Evolutionary conservation across 2,888 invertebrate genomes (phyloP).

Genomic region (Linyphia triangularis): DNA sequence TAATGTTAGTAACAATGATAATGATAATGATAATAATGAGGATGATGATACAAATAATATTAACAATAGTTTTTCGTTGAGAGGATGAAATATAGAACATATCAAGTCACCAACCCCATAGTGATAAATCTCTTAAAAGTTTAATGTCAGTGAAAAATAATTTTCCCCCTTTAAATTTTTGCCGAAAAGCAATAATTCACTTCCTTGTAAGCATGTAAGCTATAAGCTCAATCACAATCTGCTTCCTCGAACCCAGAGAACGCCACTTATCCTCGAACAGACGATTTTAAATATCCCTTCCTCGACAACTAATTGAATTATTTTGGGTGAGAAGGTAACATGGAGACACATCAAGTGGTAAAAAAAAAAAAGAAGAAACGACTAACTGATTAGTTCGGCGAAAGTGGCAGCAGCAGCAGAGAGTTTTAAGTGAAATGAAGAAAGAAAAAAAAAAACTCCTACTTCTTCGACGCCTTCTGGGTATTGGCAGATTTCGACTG

Average conservation of each 20-base stretch:
- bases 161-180: too few relatives aligned
- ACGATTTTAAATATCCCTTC: background rate
- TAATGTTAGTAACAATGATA: too few relatives aligned
- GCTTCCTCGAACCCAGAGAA: background rate
- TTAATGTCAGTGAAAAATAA: too few relatives aligned
- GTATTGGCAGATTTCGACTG: constrained; percentile 51
- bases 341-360: background rate
- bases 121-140: too few relatives aligned
- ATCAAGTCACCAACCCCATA: too few relatives aligned
- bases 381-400: constrained; percentile 36
- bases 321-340: constrained; percentile 36
- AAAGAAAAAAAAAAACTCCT: constrained; percentile 2
- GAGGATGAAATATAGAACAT: too few relatives aligned
- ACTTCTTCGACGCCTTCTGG: constrained; percentile 5
- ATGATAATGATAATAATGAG: too few relatives aligned
- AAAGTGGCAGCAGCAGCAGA: constrained; percentile 26
- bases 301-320: constrained; percentile 56
- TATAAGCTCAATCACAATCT: too few relatives aligned
- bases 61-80: too few relatives aligned
- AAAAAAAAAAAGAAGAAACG: constrained; percentile 14
- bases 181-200: too few relatives aligned
- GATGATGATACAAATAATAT: too few relatives aligned
- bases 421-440: constrained; percentile 15
- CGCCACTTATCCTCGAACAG: constrained; percentile 21
- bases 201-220: too few relatives aligned